These are phyloP conservation scores for Catharus bicknelli DNA, from an alignment of 2,113 vertebrate species.

Conservation along the genomic window DNA sequence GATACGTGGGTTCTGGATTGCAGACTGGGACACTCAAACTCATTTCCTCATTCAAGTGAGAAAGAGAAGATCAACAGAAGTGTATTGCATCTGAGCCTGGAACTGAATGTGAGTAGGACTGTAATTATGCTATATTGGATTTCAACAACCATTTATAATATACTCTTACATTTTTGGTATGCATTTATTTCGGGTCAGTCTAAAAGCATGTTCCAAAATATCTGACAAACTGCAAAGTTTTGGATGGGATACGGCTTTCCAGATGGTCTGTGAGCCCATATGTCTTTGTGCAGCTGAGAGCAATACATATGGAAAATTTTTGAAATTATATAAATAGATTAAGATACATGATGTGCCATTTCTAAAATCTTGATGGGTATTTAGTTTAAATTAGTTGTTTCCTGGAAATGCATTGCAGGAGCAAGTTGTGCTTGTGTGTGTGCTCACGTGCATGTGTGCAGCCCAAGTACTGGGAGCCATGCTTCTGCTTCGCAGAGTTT, in stretches of 20 bases:
- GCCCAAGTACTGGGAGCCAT: neutral
- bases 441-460: rapidly evolving
- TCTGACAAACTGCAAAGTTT: neutral
- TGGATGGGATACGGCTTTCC: neutral
- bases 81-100: slow-evolving; percentile 67
- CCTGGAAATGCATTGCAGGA: neutral
- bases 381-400: neutral
- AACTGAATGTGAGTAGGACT: slow-evolving; percentile 74
- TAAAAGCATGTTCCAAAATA: slow-evolving; percentile 4
- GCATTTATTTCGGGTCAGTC: neutral
- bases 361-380: neutral
- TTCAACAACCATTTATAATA: neutral
- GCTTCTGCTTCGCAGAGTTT: neutral
- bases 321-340: neutral
- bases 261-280: neutral
- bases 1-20: slow-evolving; percentile 66
- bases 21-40: slow-evolving; percentile 51
- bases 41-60: slow-evolving; percentile 59
- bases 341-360: neutral
- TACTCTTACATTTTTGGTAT: neutral
- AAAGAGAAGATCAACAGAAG: slow-evolving; percentile 67
- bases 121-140: neutral
- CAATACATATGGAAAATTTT: neutral
- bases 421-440: neutral
- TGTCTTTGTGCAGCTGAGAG: neutral